Base-by-base conservation (phyloP, 1,140 invertebrate genomes). In the Leptinotarsa texana region DNA sequence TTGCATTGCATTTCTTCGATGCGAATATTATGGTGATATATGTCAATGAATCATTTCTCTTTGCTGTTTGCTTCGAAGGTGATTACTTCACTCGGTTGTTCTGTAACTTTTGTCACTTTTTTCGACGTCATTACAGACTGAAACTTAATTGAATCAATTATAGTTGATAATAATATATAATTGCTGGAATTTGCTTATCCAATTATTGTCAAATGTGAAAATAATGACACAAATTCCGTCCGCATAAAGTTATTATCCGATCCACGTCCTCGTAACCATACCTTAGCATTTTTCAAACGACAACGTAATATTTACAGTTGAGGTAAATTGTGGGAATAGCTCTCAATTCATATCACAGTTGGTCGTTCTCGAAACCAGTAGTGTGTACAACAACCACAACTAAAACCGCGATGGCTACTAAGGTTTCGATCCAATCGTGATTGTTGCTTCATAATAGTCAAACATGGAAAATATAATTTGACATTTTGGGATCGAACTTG, bases 231-330 rank as follows among this genome's bases (percentile, higher is more conserved):
- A 1, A 57, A 57, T 18, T 57, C 51, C 15, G 13, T 57, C 5
- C 13, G 6, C 51, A 57, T 15, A 57, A 15, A 57, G 51, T 18
- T 57, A 57, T 57, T 57, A 57, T 18, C 51, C 51, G 51, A 57
- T 17, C 51, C 51, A 57, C n/a, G 51, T 57, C 51, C 15, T 57
- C 51, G 51, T 57, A 57, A 57, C 51, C 51, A 57, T 18, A 57
- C 13, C 13, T 13, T 57, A 57, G 6, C 51, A 57, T 57, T 57
- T 57, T 57, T 57, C n/a, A 5, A 57, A 57, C 51, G 51, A 57
- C 51, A 57, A n/a, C 51, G 51, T 57, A 57, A 57, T 18, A 57
- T 57, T 57, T 57, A 57, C 51, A 57, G 51, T 57, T 57, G 51
- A 57, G 51, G 51, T 57, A 57, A 57, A 57, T 57, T 57, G 51